Percentiles rank a stretch among this genome's conserved stretches.
phyloP scores from a whole-genome alignment of 2,797 vertebrate genomes.

The Gastrophryne carolinensis region DNA sequence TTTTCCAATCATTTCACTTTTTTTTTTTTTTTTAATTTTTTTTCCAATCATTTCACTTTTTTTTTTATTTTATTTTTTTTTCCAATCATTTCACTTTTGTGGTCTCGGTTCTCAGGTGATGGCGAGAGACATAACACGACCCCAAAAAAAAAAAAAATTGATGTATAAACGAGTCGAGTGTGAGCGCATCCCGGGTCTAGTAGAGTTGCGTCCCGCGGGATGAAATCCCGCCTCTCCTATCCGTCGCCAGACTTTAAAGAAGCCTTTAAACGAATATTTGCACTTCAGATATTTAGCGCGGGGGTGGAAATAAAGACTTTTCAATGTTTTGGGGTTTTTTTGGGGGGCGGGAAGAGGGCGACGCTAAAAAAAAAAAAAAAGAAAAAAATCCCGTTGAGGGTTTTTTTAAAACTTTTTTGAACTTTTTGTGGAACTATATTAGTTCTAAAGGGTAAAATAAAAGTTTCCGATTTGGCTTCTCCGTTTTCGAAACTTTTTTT shows the following conservation, averaged over 20 bases:
- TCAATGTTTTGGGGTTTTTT: not conserved
- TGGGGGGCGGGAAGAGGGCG: no score
- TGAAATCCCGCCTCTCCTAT: slow-evolving; percentile 65
- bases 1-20: not conserved
- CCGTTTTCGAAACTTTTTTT: no score
- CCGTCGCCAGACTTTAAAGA: slow-evolving; percentile 62
- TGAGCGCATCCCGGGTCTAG: slow-evolving; percentile 72
- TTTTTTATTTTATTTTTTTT: no score
- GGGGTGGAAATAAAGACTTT: not conserved
- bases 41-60: slow-evolving; percentile 71
- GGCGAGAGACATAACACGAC: slow-evolving; percentile 62
- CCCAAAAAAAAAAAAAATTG: slow-evolving; percentile 54
- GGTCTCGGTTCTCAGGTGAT: slow-evolving; percentile 83
- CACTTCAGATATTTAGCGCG: slow-evolving; percentile 61
- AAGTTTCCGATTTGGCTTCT: no score
- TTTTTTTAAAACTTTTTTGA: no score
- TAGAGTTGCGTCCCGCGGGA: slow-evolving; percentile 66
- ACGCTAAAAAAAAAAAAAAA: no score
- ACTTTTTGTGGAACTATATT: slow-evolving; percentile 16
- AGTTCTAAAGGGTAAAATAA: not conserved
- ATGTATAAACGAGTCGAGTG: slow-evolving; percentile 68
- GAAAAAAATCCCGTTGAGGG: no score
- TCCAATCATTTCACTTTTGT: no score
- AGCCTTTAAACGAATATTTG: slow-evolving; percentile 65
- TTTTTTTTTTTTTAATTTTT: slow-evolving; percentile 54